These are phyloP conservation scores for Tinea pellionella DNA, from an alignment of 2,888 invertebrate species.

Conservation along the genomic window DNA sequence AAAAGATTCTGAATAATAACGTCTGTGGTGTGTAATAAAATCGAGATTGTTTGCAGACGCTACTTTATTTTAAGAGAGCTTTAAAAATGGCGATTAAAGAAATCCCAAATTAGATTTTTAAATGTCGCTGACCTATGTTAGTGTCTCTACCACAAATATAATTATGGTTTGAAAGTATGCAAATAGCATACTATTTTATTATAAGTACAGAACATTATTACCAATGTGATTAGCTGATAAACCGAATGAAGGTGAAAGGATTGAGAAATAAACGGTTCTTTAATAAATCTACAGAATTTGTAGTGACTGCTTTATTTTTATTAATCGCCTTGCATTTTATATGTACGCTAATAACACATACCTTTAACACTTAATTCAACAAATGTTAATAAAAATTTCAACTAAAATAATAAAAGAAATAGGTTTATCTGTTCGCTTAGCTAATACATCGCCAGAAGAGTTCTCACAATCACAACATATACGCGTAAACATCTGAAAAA, in stretches of 20 bases:
- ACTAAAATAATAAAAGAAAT: not conserved
- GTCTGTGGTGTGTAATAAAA: conserved; percentile 5
- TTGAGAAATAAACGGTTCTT: too few species aligned
- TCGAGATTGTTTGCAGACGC: conserved; percentile 2
- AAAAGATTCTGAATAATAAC: not conserved
- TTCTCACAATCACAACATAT: conserved; percentile 18
- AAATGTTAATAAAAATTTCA: not conserved
- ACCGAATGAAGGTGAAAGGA: too few species aligned
- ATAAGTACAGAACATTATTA: too few species aligned
- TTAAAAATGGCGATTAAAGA: not conserved
- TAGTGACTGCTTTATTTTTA: not conserved
- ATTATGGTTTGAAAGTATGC: too few species aligned
- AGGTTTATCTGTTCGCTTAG: not conserved
- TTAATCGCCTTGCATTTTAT: not conserved
- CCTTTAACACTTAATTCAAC: not conserved
- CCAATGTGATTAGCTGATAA: too few species aligned
- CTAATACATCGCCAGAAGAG: not conserved
- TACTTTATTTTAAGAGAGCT: not conserved
- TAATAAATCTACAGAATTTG: too few species aligned
- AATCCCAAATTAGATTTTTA: not conserved
- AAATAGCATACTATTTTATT: too few species aligned
- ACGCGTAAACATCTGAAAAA: conserved; percentile 53
- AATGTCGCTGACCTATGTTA: not conserved
- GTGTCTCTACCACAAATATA: not conserved
- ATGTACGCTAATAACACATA: not conserved